phyloP scores from a whole-genome alignment of 2,888 invertebrate genomes.

The Epirrita christyi region DNA sequence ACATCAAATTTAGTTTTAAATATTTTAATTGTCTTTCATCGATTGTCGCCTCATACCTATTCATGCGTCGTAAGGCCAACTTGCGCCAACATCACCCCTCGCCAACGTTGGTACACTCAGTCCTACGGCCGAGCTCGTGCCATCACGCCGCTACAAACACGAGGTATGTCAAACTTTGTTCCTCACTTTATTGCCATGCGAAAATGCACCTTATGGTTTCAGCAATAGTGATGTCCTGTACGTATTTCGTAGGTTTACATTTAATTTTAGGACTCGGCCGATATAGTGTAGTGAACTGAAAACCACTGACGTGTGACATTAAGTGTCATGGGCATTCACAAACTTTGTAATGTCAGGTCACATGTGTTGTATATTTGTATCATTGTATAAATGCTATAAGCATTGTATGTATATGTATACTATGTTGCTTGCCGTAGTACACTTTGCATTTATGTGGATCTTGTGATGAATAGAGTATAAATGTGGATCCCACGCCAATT shows the following conservation, averaged over 20 bases:
- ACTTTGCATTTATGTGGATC: too few relatives aligned
- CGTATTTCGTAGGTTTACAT: constrained; percentile 15
- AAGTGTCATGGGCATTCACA: constrained; percentile 26
- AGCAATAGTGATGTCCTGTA: constrained; percentile 14
- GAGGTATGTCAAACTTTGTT: constrained; percentile 37
- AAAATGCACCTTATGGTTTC: constrained; percentile 48
- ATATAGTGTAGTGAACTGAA: constrained; percentile 20
- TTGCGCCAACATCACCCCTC: constrained; percentile 36
- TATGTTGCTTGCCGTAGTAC: too few relatives aligned
- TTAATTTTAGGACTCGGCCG: constrained; percentile 29
- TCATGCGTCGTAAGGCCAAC: constrained; percentile 31
- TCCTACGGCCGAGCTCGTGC: constrained; percentile 66
- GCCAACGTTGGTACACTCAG: constrained; percentile 51
- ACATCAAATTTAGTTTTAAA: too few relatives aligned
- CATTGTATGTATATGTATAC: too few relatives aligned
- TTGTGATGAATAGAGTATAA: too few relatives aligned
- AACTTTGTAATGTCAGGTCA: constrained; percentile 9
- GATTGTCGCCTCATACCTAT: constrained; percentile 16
- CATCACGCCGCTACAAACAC: constrained; percentile 62
- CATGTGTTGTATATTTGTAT: too few relatives aligned
- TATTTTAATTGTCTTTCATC: constrained; percentile 4
- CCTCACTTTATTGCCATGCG: constrained; percentile 37
- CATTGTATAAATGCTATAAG: too few relatives aligned
- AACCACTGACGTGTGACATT: constrained; percentile 34
- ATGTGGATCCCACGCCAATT: too few relatives aligned